phyloP scores from a whole-genome alignment of 2,113 vertebrate genomes.

The Ascaphus truei region DNA sequence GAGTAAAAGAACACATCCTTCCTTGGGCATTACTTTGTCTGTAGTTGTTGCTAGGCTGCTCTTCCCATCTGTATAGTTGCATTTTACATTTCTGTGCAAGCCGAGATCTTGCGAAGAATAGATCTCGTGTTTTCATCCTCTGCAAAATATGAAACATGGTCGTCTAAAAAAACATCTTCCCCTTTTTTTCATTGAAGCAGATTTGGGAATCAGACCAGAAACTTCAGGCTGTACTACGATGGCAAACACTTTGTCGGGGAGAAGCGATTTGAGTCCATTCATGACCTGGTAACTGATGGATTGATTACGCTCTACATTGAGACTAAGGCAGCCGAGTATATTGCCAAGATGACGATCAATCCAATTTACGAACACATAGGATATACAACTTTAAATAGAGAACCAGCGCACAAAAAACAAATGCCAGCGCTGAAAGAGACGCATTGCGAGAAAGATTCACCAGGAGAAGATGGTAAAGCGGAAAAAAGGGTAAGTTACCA shows the following conservation, averaged over 20 bases:
- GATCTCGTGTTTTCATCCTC: conserved; percentile 41
- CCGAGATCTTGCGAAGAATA: conserved; percentile 46
- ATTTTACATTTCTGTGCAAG: conserved; percentile 43
- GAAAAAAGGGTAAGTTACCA: conserved; percentile 88
- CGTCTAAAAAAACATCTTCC: conserved; percentile 59
- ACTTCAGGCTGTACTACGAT: conserved; percentile 84
- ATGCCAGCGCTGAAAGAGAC: conserved; percentile 75
- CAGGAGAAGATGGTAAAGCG: conserved; percentile 72
- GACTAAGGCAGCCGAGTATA: conserved; percentile 83
- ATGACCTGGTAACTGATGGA: conserved; percentile 84
- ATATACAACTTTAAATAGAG: conserved; percentile 91
- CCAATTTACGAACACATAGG: conserved; percentile 87
- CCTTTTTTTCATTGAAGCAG: conserved; percentile 66
- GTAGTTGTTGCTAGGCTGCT: conserved; percentile 41
- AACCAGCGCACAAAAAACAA: conserved; percentile 86
- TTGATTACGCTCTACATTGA: conserved; percentile 86
- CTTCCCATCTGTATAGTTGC: conserved; percentile 44
- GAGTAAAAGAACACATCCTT: conserved; percentile 48
- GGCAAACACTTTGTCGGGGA: conserved; percentile 84
- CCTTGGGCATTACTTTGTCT: conserved; percentile 46
- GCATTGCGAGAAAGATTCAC: conserved; percentile 71
- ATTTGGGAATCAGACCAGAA: conserved; percentile 84
- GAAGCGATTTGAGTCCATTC: conserved; percentile 83
- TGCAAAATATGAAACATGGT: conserved; percentile 54
- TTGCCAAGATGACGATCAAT: conserved; percentile 86